Conservation (phyloP, 2,113 vertebrate genomes). For the Lontra canadensis region DNA sequence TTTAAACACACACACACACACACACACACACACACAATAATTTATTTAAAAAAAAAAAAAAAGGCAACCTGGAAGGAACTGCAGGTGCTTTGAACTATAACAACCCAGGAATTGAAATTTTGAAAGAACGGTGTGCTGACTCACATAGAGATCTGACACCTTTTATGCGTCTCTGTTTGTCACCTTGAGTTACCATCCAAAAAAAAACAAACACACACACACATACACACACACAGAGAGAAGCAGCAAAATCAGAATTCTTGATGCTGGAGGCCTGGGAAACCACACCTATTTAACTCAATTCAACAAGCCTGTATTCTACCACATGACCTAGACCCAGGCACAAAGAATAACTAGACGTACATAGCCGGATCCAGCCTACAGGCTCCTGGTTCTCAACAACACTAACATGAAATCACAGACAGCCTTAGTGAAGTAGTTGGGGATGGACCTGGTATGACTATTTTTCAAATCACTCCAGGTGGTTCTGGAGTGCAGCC, state of each 20-base stretch:
- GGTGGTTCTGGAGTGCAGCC: background rate
- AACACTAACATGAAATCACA: background rate
- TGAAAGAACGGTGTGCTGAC: background rate
- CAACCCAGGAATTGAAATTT: background rate
- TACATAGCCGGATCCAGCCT: background rate
- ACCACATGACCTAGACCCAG: background rate
- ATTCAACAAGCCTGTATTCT: background rate
- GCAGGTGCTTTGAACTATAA: background rate
- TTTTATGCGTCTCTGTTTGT: background rate
- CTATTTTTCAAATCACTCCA: background rate
- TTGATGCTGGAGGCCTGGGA: background rate
- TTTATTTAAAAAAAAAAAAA: too few relatives aligned
- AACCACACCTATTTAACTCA: background rate
- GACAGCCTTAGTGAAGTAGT: background rate
- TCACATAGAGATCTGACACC: background rate
- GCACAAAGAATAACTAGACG: background rate
- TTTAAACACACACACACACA: too few relatives aligned
- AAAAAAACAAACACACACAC: too few relatives aligned
- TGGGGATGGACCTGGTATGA: background rate
- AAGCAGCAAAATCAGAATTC: background rate
- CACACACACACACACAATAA: too few relatives aligned
- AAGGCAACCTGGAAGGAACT: background rate
- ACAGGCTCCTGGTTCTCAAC: background rate
- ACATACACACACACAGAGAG: too few relatives aligned
- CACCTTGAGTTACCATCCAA: background rate